phyloP scores from a whole-genome alignment of 1,140 invertebrate species.

The Pissodes strobi region DNA sequence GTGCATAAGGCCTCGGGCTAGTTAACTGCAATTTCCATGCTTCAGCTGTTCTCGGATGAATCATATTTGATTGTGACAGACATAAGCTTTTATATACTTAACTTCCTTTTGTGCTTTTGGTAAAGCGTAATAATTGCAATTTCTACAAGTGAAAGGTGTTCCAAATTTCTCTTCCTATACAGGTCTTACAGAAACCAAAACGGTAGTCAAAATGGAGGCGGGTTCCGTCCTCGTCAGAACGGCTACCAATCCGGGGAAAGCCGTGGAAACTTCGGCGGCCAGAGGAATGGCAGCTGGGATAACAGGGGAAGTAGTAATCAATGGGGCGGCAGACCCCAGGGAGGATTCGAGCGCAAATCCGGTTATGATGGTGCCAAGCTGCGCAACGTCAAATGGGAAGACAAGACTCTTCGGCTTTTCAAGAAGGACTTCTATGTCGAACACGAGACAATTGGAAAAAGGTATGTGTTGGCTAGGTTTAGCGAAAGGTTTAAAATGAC shows the following conservation, averaged over 20 bases:
- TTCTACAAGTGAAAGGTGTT: too few relatives aligned
- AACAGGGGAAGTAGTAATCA: background rate
- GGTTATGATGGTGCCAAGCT: background rate
- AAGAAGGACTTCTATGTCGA: constrained; percentile 94
- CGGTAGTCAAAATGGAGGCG: constrained; percentile 26
- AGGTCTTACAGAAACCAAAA: constrained; percentile 37
- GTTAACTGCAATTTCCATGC: too few relatives aligned
- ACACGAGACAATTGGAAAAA: constrained; percentile 69
- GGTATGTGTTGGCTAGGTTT: too few relatives aligned
- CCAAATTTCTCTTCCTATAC: too few relatives aligned
- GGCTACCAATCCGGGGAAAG: constrained; percentile 15
- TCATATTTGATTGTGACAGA: too few relatives aligned
- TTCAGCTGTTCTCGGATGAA: too few relatives aligned
- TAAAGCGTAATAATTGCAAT: too few relatives aligned
- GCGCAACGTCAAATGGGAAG: constrained; percentile 72
- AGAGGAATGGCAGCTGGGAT: background rate
- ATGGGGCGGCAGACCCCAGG: constrained; percentile 5
- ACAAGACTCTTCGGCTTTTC: constrained; percentile 77
- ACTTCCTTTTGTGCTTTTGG: too few relatives aligned
- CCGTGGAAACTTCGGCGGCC: constrained; percentile 7
- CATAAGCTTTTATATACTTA: too few relatives aligned
- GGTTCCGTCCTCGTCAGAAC: constrained; percentile 21
- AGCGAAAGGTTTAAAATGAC: too few relatives aligned
- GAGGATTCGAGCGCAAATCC: too few relatives aligned
- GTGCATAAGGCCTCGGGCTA: too few relatives aligned